Evolutionary conservation across 2,888 invertebrate genomes (phyloP).

Genomic region (Campoplex capitator): DNA sequence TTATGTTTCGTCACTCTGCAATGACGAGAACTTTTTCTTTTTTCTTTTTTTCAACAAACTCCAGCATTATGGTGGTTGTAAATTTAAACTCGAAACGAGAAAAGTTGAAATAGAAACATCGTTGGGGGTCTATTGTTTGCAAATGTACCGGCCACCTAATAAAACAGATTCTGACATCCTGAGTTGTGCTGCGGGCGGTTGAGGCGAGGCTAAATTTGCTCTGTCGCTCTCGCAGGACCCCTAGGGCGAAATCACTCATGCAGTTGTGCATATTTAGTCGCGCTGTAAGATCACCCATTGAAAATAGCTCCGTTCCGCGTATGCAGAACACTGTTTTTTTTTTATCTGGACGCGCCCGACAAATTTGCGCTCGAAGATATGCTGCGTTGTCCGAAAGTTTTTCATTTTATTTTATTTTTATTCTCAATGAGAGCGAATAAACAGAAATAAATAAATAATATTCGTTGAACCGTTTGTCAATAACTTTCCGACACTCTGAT

Average conservation of each 20-base stretch:
- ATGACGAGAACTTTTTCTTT: not conserved
- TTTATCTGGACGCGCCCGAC: constrained; percentile 4
- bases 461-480: not conserved
- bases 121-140: not conserved
- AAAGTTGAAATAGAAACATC: not conserved
- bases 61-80: not conserved
- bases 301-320: not conserved
- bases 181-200: not conserved
- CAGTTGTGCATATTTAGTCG: constrained; percentile 16
- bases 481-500: not conserved
- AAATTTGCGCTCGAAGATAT: not conserved
- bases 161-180: constrained; percentile 13
- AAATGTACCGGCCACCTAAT: constrained; percentile 7
- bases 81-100: not conserved
- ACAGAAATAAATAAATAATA: not conserved
- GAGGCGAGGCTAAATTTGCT: constrained; percentile 14
- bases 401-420: not conserved
- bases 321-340: not conserved
- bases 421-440: not conserved
- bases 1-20: not conserved
- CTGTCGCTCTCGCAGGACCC: not conserved
- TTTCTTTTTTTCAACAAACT: not conserved
- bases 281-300: constrained; percentile 43
- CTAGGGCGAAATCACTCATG: constrained; percentile 9
- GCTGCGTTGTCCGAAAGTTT: not conserved